phyloP scores from a whole-genome alignment of 2,888 invertebrate genomes.

The Suillia variegata region DNA sequence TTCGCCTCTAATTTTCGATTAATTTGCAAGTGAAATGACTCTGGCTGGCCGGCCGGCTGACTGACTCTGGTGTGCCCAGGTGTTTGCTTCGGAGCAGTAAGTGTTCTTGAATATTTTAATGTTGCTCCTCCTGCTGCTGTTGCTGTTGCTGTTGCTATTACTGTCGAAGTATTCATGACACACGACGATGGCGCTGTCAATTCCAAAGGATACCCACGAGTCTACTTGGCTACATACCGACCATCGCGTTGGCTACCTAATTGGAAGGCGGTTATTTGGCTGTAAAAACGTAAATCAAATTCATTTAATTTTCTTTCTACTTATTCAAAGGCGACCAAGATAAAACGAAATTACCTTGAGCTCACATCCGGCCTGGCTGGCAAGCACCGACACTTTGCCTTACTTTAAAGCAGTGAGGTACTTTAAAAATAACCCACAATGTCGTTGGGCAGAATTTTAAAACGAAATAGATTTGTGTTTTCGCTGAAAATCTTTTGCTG shows the following conservation, averaged over 20 bases:
- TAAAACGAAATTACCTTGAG: background rate
- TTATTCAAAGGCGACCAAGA: background rate
- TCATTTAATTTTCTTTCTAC: constrained; percentile 44
- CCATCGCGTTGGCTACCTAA: constrained; percentile 52
- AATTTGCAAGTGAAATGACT: constrained; percentile 59
- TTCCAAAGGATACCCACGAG: constrained; percentile 19
- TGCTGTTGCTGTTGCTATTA: background rate
- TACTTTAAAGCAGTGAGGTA: too few relatives aligned
- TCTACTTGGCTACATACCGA: constrained; percentile 13
- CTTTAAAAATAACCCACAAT: too few relatives aligned
- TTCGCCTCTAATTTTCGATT: constrained; percentile 56
- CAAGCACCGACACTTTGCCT: too few relatives aligned
- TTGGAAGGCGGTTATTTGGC: constrained; percentile 54
- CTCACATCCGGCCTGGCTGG: background rate
- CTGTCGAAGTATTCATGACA: background rate
- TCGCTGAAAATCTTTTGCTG: too few relatives aligned
- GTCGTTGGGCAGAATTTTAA: too few relatives aligned
- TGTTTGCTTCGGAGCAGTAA: background rate
- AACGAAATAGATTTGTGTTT: too few relatives aligned
- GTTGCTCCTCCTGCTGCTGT: background rate
- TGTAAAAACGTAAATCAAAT: constrained; percentile 55
- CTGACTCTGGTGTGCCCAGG: constrained; percentile 1
- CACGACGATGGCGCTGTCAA: constrained; percentile 10
- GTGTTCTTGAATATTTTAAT: background rate
- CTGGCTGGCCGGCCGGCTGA: constrained; percentile 47